Conservation (phyloP, 1,140 invertebrate species). For the Bombus waltoni region DNA sequence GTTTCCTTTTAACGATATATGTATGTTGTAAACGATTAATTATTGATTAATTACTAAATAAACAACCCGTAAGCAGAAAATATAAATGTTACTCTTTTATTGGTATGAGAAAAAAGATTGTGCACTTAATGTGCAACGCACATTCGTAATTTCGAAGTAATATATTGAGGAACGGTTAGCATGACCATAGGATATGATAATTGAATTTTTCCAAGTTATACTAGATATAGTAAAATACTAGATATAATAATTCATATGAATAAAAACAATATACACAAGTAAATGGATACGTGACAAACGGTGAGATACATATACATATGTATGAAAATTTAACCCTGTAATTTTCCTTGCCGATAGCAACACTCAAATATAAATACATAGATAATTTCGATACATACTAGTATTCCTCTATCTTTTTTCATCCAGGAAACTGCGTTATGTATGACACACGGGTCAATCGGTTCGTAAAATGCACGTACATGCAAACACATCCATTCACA, state of each 20-base stretch:
- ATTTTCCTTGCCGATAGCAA: neutral
- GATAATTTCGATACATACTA: constrained; percentile 42
- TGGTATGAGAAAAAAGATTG: neutral
- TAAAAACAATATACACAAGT: constrained; percentile 6
- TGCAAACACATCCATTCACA: neutral
- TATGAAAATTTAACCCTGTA: neutral
- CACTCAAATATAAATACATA: neutral
- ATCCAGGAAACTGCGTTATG: constrained; percentile 29
- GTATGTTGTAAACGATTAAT: neutral
- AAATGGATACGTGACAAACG: neutral
- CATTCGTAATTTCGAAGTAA: neutral
- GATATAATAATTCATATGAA: neutral
- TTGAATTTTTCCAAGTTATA: neutral
- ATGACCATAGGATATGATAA: constrained; percentile 1
- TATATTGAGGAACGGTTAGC: neutral
- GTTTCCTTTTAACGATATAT: neutral
- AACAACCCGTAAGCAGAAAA: neutral
- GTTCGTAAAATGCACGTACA: constrained; percentile 10
- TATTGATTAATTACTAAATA: constrained; percentile 4
- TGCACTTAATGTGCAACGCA: neutral
- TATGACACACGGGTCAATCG: neutral
- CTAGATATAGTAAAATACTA: neutral
- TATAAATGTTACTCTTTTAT: neutral
- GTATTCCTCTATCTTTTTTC: constrained; percentile 20
- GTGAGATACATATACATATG: neutral